Percentiles rank a stretch among this genome's conserved stretches.
phyloP scores from a whole-genome alignment of 2,888 invertebrate species.

The Spilosoma lubricipeda region DNA sequence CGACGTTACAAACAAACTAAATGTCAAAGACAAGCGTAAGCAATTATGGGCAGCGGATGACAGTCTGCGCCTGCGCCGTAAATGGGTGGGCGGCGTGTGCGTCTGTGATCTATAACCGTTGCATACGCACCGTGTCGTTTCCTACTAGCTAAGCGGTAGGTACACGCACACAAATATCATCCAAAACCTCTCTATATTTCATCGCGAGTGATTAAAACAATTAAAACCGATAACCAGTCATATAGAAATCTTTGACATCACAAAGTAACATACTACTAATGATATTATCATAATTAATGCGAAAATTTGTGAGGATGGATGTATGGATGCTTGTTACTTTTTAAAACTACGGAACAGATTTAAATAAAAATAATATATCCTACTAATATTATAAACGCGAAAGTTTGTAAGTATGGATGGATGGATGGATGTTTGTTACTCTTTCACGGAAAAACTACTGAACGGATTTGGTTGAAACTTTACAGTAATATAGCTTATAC shows the following conservation, averaged over 20 bases:
- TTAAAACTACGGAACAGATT: no score
- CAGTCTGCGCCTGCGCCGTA: slow-evolving; percentile 60
- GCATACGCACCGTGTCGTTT: slow-evolving; percentile 58
- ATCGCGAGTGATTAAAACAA: background rate
- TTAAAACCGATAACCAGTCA: background rate
- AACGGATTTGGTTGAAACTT: no score
- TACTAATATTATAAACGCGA: background rate
- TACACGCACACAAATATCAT: slow-evolving; percentile 7
- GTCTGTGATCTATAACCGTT: slow-evolving; percentile 67
- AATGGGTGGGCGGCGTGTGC: slow-evolving; percentile 64
- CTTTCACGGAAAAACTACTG: no score
- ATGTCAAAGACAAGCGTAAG: slow-evolving; percentile 14
- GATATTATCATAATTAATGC: no score
- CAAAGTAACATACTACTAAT: background rate
- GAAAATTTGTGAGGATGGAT: no score
- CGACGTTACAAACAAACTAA: background rate
- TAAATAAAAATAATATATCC: background rate
- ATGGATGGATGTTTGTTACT: no score
- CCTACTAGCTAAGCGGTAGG: slow-evolving; percentile 50
- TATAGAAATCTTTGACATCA: background rate
- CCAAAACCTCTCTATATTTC: background rate
- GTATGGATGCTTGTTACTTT: no score
- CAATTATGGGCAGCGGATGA: slow-evolving; percentile 48
- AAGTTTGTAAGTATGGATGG: no score
- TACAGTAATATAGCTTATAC: no score